Evolutionary conservation across 2,888 invertebrate species (phyloP).

Genomic region (Brenthis daphne): DNA sequence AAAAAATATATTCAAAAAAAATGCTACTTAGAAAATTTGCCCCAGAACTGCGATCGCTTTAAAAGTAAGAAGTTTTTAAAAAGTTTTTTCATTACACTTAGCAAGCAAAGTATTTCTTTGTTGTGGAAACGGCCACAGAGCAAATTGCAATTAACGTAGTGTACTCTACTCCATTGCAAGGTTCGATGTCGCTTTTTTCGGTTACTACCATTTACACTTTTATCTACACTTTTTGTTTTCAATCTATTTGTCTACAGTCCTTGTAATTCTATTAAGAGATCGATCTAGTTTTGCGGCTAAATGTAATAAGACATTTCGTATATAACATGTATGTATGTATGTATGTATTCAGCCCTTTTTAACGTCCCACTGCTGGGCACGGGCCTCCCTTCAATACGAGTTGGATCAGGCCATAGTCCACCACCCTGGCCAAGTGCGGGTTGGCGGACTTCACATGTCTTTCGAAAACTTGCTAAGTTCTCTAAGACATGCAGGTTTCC

Average conservation of each 20-base stretch:
- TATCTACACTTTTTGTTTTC: constrained; percentile 13
- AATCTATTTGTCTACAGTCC: constrained; percentile 11
- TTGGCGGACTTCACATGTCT: too few relatives aligned
- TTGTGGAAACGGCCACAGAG: constrained; percentile 41
- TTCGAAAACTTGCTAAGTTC: too few relatives aligned
- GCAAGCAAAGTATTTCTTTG: constrained; percentile 44
- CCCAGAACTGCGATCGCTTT: constrained; percentile 34
- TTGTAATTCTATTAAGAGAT: constrained; percentile 17
- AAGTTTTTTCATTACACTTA: constrained; percentile 46
- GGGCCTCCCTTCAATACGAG: too few relatives aligned
- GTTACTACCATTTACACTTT: constrained; percentile 13
- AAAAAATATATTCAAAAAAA: constrained; percentile 15
- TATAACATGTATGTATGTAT: neutral
- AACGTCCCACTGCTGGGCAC: too few relatives aligned
- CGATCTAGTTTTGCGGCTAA: constrained; percentile 8
- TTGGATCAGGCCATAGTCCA: too few relatives aligned
- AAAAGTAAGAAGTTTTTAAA: constrained; percentile 36
- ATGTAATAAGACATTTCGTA: neutral
- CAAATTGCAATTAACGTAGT: constrained; percentile 49
- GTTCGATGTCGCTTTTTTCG: constrained; percentile 4
- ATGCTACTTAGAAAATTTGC: constrained; percentile 31
- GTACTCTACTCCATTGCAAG: constrained; percentile 27
- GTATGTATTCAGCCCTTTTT: too few relatives aligned
- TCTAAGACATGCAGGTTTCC: too few relatives aligned
- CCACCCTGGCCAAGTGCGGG: too few relatives aligned